A percentile compares a stretch with the other conserved stretches of the same genome.
Evolutionary conservation across 1,140 invertebrate genomes (phyloP).

Genomic region (Microplitis demolitor): DNA sequence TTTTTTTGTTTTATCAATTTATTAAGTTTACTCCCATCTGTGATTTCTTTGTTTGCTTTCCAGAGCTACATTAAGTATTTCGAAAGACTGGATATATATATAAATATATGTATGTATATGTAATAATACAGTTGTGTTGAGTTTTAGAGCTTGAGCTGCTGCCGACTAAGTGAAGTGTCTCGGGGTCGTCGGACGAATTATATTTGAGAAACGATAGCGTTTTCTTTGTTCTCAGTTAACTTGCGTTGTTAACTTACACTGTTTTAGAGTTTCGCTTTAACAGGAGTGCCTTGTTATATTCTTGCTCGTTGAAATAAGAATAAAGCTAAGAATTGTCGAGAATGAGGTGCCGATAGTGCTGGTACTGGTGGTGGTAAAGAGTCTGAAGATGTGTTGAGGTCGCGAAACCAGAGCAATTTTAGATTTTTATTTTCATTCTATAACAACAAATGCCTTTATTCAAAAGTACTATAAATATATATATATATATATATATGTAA

Average conservation of each 20-base stretch:
- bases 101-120: too few relatives aligned
- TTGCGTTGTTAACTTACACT: neutral
- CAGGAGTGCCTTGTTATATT: conserved; percentile 14
- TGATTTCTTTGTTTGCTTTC: conserved; percentile 18
- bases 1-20: conserved; percentile 14
- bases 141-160: neutral
- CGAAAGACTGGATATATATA: neutral
- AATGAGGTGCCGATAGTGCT: too few relatives aligned
- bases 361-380: neutral
- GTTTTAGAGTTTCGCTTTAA: neutral
- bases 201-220: conserved; percentile 36
- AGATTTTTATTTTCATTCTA: too few relatives aligned
- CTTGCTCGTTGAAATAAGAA: neutral
- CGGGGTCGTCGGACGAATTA: conserved; percentile 41
- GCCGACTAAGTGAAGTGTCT: neutral
- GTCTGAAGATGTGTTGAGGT: neutral
- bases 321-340: neutral
- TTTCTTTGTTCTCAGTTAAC: conserved; percentile 31
- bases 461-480: too few relatives aligned
- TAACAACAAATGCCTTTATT: too few relatives aligned
- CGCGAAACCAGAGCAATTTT: too few relatives aligned
- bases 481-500: neutral
- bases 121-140: neutral
- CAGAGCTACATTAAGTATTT: conserved; percentile 1
- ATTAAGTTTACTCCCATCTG: neutral